Evolutionary conservation across 1,140 invertebrate genomes (phyloP).

Genomic region (Drosophila arizonae): DNA sequence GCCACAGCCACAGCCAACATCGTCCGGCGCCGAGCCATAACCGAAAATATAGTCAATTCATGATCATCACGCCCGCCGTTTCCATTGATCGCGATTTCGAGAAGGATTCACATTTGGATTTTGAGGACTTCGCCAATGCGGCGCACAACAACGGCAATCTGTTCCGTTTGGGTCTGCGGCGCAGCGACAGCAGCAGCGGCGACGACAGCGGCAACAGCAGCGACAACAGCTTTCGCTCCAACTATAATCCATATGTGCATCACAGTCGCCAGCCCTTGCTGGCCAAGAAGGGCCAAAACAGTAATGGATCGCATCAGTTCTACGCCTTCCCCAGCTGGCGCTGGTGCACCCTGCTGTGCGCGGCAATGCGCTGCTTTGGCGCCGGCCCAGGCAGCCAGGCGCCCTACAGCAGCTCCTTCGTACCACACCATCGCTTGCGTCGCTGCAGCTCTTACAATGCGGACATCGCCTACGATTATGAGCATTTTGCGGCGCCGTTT

Average conservation of each 20-base stretch:
- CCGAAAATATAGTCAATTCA: constrained; percentile 82
- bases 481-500: constrained; percentile 77
- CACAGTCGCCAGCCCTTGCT: constrained; percentile 77
- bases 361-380: constrained; percentile 82
- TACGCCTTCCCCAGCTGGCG: constrained; percentile 79
- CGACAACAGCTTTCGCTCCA: constrained; percentile 75
- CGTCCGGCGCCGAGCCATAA: constrained; percentile 45
- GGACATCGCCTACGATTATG: constrained; percentile 70
- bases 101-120: constrained; percentile 69
- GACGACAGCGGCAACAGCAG: constrained; percentile 72
- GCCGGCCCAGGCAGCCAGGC: constrained; percentile 64
- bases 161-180: constrained; percentile 67
- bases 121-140: constrained; percentile 72
- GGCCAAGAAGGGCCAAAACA: constrained; percentile 49
- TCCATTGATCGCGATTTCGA: constrained; percentile 81
- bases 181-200: constrained; percentile 71
- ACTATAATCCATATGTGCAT: constrained; percentile 79
- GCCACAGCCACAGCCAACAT: constrained; percentile 24
- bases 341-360: constrained; percentile 79
- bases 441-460: constrained; percentile 75
- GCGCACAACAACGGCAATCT: constrained; percentile 78
- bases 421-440: constrained; percentile 66
- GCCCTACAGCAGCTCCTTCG: constrained; percentile 69
- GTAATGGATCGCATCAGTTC: constrained; percentile 51
- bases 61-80: constrained; percentile 82